These are phyloP conservation scores for Rhodinocichla rosea DNA, from an alignment of 2,113 vertebrate genomes.

Conservation along the genomic window DNA sequence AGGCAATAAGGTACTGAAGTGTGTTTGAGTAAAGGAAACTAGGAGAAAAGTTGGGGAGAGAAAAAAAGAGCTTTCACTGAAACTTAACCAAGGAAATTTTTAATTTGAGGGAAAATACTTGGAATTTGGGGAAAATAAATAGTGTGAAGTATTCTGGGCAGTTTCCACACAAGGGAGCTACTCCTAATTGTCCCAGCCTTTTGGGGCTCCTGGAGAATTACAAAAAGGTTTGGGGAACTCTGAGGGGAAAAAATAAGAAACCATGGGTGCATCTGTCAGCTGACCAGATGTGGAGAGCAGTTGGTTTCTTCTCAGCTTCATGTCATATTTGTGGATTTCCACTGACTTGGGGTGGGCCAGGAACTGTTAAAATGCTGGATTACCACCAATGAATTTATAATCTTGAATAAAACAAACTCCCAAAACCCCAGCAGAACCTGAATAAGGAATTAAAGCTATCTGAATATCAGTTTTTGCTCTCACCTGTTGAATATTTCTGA, in stretches of 20 bases:
- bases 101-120: background rate
- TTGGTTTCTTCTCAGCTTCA: background rate
- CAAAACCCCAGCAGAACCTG: background rate
- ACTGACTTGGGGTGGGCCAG: background rate
- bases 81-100: background rate
- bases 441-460: background rate
- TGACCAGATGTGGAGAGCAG: background rate
- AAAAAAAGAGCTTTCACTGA: background rate
- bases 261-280: background rate
- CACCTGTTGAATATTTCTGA: background rate
- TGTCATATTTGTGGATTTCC: rapidly evolving
- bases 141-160: background rate
- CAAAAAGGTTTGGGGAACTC: background rate
- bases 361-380: background rate
- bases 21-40: background rate
- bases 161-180: background rate
- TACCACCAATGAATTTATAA: background rate
- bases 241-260: background rate
- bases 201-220: background rate
- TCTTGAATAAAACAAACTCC: background rate
- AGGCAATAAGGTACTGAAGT: background rate
- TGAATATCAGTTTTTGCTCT: background rate
- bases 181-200: background rate
- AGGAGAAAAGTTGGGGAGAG: background rate
- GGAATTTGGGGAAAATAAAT: background rate